Evolutionary conservation across 2,888 invertebrate species (phyloP).

Genomic region (Apeira syringaria): DNA sequence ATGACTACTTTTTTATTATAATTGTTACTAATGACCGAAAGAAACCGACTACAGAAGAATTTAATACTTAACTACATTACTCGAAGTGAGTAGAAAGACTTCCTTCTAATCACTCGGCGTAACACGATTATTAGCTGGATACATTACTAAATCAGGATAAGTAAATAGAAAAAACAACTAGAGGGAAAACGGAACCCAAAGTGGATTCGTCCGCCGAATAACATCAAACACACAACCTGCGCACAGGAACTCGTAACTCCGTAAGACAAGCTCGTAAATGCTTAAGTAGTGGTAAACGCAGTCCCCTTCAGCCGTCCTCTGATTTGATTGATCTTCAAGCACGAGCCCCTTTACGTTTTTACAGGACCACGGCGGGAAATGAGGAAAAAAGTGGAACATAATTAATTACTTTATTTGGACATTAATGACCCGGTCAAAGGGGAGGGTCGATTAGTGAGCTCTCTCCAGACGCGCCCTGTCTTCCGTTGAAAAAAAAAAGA

Average conservation of each 20-base stretch:
- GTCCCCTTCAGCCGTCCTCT: slow-evolving; percentile 56
- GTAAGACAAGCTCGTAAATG: slow-evolving; percentile 70
- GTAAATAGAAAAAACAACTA: slow-evolving; percentile 21
- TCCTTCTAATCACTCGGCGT: too few species aligned
- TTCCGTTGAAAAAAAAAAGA: slow-evolving; percentile 44
- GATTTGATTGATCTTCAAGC: slow-evolving; percentile 78
- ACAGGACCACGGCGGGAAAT: slow-evolving; percentile 68
- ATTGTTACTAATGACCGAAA: neutral
- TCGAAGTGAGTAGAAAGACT: slow-evolving; percentile 21
- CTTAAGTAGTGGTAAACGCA: slow-evolving; percentile 64
- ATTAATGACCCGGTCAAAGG: slow-evolving; percentile 77
- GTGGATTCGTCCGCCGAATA: slow-evolving; percentile 39
- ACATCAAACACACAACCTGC: slow-evolving; percentile 54
- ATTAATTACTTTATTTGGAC: slow-evolving; percentile 83
- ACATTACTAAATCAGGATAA: slow-evolving; percentile 22
- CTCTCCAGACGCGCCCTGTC: slow-evolving; percentile 48
- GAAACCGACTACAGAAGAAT: slow-evolving; percentile 1
- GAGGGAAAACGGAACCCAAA: slow-evolving; percentile 14
- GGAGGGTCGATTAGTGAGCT: slow-evolving; percentile 75
- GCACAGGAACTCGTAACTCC: slow-evolving; percentile 57
- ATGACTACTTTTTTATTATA: too few species aligned
- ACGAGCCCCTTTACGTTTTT: slow-evolving; percentile 66
- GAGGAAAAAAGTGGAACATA: slow-evolving; percentile 72
- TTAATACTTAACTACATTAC: slow-evolving; percentile 10
- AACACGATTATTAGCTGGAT: slow-evolving; percentile 20